Base-by-base conservation (phyloP, 2,113 vertebrate species). In the Lipophrys pholis region DNA sequence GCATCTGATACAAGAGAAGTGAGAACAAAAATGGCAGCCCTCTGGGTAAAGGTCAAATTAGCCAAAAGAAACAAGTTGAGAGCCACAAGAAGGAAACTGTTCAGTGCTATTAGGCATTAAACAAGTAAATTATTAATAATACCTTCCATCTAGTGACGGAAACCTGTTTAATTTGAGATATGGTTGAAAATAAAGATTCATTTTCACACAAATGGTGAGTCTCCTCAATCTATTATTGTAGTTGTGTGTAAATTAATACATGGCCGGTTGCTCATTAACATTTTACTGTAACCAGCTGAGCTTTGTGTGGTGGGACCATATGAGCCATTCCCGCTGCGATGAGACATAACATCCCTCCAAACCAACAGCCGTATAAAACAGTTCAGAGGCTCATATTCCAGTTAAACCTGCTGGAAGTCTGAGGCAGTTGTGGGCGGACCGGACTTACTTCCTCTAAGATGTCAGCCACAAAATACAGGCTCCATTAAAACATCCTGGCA, bases 341-440 rank as follows among this genome's bases (percentile, higher is more conserved):
- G 51, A 78, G 57, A 66, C 80, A 16, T 15, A 30, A 12, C 40
- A 39, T 39, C 51, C 63, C 67, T 80, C 38, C 56, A 57, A n/a
- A 75, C 6, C 50, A 84, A 80, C 36, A 46, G 72, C 43, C 78
- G 40, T n/a, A 79, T 81, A 77, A 87, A 87, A 73, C 17, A 83
- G 49, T 87, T 90, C 85, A 87, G 67, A 90, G 69, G 72, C 81
- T 84, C 56, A 3, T 57, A 43, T 71, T 91, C 81, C 74, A 69
- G 87, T 90, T 89, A 89, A 90, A 91, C 87, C 90, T 86, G 90
- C 81, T 92, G 90, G 89, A 88, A 57, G 86, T 75, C 72, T 7
- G 16, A 76, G 56, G 65, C 66, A 56, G 49, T 3, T 36, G 73
- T 56, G 64, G 82, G 79, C 45, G 39, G 65, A 71, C 39, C 14